These are phyloP conservation scores for Trichogramma dendrolimi DNA, from an alignment of 2,888 invertebrate genomes.

Conservation along the genomic window DNA sequence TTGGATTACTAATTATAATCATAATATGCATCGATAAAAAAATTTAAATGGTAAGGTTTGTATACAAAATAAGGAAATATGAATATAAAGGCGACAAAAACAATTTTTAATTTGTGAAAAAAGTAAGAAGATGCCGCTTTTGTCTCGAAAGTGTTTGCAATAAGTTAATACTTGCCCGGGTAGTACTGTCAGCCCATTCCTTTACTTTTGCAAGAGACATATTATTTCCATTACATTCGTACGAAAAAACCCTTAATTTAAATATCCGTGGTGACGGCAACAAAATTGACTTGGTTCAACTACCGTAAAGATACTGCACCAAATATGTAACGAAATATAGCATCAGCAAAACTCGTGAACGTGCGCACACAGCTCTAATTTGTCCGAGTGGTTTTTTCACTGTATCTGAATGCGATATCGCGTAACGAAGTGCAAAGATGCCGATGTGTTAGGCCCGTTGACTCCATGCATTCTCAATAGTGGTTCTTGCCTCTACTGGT, in stretches of 20 bases:
- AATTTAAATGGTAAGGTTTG: too few species aligned
- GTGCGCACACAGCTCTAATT: slow-evolving; percentile 41
- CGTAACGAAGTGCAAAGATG: slow-evolving; percentile 14
- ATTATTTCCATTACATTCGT: slow-evolving; percentile 50
- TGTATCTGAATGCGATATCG: slow-evolving; percentile 2
- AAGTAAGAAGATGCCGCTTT: too few species aligned
- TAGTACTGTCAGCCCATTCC: background rate
- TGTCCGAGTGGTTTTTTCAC: slow-evolving; percentile 51
- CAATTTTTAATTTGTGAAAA: too few species aligned
- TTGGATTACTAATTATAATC: too few species aligned
- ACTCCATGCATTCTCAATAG: too few species aligned
- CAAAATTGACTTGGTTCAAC: slow-evolving; percentile 8
- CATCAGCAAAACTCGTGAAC: slow-evolving; percentile 12
- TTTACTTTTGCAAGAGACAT: slow-evolving; percentile 43
- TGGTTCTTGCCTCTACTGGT: too few species aligned
- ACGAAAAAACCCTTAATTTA: slow-evolving; percentile 48
- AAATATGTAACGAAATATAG: slow-evolving; percentile 10
- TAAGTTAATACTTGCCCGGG: too few species aligned
- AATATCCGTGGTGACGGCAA: slow-evolving; percentile 41
- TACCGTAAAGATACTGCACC: background rate
- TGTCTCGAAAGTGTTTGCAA: too few species aligned
- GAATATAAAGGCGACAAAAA: too few species aligned
- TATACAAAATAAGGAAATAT: too few species aligned
- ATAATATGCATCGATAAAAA: too few species aligned
- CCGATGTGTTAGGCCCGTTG: too few species aligned